Conservation (phyloP, 2,888 invertebrate species). For the Coelinius sp. region DNA sequence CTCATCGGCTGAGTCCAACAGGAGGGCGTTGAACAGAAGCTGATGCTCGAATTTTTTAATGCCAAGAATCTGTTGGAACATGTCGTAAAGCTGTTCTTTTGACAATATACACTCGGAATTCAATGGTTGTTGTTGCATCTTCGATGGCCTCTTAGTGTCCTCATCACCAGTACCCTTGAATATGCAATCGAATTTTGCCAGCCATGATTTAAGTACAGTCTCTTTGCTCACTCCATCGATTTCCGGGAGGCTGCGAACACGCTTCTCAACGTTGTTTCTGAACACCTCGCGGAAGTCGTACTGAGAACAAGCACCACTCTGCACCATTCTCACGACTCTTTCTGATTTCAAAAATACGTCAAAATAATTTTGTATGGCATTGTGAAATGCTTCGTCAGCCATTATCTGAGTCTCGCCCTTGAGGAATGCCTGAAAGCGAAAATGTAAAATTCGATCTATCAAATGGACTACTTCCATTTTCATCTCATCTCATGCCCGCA, state of each 20-base stretch:
- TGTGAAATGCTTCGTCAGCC: conserved; percentile 98
- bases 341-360: conserved; percentile 98
- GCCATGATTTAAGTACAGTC: conserved; percentile 98
- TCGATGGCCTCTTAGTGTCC: conserved; percentile 87
- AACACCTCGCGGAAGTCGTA: conserved; percentile 99
- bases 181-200: conserved; percentile 99
- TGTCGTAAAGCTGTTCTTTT: conserved; percentile 99
- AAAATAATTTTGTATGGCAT: conserved; percentile 96
- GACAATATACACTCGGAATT: conserved; percentile 96
- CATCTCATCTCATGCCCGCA: conserved; percentile 16
- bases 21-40: conserved; percentile 97
- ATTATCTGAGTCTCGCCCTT: conserved; percentile 99
- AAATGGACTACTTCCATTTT: conserved; percentile 15
- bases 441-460: conserved; percentile 18
- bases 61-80: conserved; percentile 99
- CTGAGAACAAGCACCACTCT: conserved; percentile 97
- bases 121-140: conserved; percentile 89
- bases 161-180: conserved; percentile 93
- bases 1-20: conserved; percentile 99
- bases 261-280: conserved; percentile 98
- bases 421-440: conserved; percentile 82
- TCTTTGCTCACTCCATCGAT: conserved; percentile 99
- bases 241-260: conserved; percentile 97
- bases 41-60: conserved; percentile 99
- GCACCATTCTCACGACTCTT: conserved; percentile 95